These are phyloP conservation scores for Seriola aureovittata DNA, from an alignment of 2,113 vertebrate species.

Conservation along the genomic window DNA sequence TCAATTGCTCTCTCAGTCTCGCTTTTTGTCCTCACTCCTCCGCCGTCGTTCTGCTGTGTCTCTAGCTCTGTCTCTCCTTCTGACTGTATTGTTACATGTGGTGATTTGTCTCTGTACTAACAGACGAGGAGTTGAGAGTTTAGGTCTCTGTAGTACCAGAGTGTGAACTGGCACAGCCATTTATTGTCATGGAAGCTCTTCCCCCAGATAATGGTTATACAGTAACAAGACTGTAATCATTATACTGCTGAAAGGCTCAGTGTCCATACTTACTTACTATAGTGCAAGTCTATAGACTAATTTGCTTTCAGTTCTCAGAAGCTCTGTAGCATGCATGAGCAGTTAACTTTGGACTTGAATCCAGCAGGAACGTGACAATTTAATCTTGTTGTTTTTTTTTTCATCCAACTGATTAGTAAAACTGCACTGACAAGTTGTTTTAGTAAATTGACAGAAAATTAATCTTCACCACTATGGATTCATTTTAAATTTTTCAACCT, in stretches of 20 bases:
- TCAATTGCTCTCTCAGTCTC: conserved; percentile 15
- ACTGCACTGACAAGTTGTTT: not conserved
- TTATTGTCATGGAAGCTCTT: conserved; percentile 1
- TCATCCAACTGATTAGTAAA: not conserved
- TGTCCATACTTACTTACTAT: conserved; percentile 2
- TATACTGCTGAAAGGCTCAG: conserved; percentile 19
- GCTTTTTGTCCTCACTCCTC: conserved; percentile 20
- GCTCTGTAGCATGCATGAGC: too few relatives aligned
- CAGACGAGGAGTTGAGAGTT: conserved; percentile 2
- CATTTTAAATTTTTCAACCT: not conserved
- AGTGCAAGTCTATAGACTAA: not conserved
- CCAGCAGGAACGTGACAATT: not conserved
- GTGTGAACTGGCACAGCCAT: conserved; percentile 6
- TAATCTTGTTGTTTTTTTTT: not conserved
- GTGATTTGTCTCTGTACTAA: not conserved
- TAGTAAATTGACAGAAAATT: too few relatives aligned
- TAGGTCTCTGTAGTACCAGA: not conserved
- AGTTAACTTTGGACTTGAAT: not conserved
- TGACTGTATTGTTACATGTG: not conserved
- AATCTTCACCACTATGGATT: not conserved
- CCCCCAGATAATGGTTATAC: conserved; percentile 15
- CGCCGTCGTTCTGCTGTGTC: not conserved
- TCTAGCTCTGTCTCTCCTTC: not conserved
- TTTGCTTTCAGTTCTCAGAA: not conserved
- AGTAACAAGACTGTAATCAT: conserved; percentile 26